Evolutionary conservation across 2,113 vertebrate genomes (phyloP).

Genomic region (Chionomys nivalis): DNA sequence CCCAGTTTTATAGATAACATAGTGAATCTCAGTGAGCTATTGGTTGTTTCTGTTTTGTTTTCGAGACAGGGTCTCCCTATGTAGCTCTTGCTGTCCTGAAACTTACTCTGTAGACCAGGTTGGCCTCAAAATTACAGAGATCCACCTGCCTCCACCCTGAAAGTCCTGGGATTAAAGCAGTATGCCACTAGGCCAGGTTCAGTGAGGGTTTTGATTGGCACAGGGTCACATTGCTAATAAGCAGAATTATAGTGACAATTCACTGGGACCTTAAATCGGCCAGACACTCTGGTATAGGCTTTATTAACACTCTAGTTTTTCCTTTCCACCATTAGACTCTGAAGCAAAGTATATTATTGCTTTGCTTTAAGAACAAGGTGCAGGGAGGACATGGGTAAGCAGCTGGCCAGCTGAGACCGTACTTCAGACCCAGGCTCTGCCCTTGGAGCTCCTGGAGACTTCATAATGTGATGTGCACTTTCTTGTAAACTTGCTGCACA

Average conservation of each 20-base stretch:
- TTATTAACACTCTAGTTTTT: slow-evolving; percentile 29
- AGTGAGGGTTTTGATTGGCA: neutral
- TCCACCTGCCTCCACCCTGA: neutral
- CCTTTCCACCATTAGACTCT: neutral
- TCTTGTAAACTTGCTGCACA: neutral
- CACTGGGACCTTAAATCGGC: neutral
- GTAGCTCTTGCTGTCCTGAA: neutral
- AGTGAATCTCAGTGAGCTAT: neutral
- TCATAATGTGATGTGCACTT: neutral
- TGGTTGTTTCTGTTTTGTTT: neutral
- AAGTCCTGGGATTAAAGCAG: neutral
- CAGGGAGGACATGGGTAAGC: neutral
- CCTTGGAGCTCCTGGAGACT: neutral
- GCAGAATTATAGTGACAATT: neutral
- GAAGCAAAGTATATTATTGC: neutral
- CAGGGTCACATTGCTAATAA: neutral
- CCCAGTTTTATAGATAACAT: neutral
- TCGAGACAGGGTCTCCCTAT: neutral
- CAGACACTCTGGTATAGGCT: neutral
- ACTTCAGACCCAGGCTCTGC: neutral
- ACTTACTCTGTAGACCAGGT: neutral
- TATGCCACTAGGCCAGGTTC: neutral
- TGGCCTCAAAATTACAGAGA: neutral
- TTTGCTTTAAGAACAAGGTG: neutral
- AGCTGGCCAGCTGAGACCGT: neutral